These are phyloP conservation scores for Pao palembangensis DNA, from an alignment of 2,113 vertebrate species.

Conservation along the genomic window DNA sequence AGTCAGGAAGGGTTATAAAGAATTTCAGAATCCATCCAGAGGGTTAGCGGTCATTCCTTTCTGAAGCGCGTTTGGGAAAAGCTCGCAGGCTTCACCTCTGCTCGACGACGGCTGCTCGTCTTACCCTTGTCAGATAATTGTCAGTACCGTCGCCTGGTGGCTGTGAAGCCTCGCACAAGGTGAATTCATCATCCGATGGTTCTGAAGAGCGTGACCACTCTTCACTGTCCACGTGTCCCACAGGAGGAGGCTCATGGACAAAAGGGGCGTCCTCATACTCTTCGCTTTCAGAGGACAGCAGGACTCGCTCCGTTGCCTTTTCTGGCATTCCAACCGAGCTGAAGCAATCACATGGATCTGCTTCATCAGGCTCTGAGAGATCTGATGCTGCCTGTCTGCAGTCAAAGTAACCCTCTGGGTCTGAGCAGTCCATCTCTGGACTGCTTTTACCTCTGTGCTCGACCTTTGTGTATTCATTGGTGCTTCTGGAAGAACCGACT, in stretches of 20 bases:
- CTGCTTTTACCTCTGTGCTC: constrained; percentile 10
- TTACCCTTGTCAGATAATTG: constrained; percentile 83
- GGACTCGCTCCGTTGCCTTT: constrained; percentile 6
- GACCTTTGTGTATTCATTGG: constrained; percentile 10
- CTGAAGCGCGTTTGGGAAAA: constrained; percentile 44
- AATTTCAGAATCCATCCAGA: constrained; percentile 38
- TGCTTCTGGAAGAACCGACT: constrained; percentile 3
- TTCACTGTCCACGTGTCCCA: constrained; percentile 37
- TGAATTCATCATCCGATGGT: constrained; percentile 69
- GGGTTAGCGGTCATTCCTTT: constrained; percentile 59
- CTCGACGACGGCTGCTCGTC: constrained; percentile 52
- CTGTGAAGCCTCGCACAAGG: constrained; percentile 74
- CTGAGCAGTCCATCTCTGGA: constrained; percentile 48
- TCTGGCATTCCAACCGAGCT: constrained; percentile 1
- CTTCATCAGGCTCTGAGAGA: constrained; percentile 58
- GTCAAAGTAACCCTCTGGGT: constrained; percentile 68
- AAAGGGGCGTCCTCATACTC: constrained; percentile 72
- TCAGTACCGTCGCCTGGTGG: constrained; percentile 67
- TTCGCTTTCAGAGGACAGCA: constrained; percentile 60
- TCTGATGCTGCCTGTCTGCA: constrained; percentile 63
- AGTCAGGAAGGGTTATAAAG: constrained; percentile 25
- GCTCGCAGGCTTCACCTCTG: constrained; percentile 32
- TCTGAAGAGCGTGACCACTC: constrained; percentile 23
- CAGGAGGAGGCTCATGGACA: constrained; percentile 70
- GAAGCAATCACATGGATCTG: constrained; percentile 5